A percentile compares a stretch with the other conserved stretches of the same genome.
These are phyloP conservation scores for Aphis gossypii DNA, from an alignment of 1,140 invertebrate genomes.

Conservation along the genomic window DNA sequence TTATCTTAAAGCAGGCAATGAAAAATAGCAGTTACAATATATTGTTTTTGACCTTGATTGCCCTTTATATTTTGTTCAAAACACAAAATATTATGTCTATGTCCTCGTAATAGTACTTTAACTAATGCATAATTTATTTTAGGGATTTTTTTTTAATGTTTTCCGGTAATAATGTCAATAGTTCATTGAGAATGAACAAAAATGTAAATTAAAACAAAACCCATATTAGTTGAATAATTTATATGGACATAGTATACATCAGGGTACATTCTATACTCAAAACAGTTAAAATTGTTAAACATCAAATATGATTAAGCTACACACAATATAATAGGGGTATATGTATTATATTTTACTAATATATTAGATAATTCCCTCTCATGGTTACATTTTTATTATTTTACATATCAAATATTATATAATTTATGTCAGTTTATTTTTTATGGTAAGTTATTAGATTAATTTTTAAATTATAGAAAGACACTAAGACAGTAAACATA, in stretches of 20 bases:
- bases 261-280: not conserved
- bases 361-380: not conserved
- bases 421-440: not conserved
- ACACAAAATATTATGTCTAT: not conserved
- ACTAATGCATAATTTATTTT: not conserved
- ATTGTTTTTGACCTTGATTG: not conserved
- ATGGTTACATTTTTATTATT: not conserved
- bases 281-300: not conserved
- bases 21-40: not conserved
- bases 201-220: not conserved
- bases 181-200: not conserved
- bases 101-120: not conserved
- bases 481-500: no score
- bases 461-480: not conserved
- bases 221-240: not conserved
- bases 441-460: not conserved
- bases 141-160: not conserved
- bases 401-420: not conserved
- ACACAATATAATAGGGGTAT: not conserved
- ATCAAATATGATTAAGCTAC: not conserved
- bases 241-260: not conserved
- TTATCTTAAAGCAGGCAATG: not conserved
- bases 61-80: not conserved
- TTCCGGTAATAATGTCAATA: conserved; percentile 1
- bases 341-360: not conserved